Conservation (phyloP, 37 sponge, comb jelly and placozoan genomes). For the Crambe crambe region DNA sequence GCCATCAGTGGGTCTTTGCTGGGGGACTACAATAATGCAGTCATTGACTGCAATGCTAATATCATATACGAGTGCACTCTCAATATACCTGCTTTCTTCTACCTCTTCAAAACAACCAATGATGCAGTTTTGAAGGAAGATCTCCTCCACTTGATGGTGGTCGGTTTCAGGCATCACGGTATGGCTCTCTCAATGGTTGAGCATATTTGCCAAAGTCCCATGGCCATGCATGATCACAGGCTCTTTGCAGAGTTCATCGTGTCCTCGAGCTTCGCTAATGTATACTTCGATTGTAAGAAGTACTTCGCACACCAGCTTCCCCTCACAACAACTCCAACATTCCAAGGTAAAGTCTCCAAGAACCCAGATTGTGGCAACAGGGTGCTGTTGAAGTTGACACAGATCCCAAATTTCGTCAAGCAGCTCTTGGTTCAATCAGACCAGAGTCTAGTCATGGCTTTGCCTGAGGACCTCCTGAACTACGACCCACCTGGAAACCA, state of each 20-base stretch:
- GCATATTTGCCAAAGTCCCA: constrained; percentile 54
- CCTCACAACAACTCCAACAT: constrained; percentile 50
- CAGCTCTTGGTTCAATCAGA: constrained; percentile 57
- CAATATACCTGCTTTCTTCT: constrained; percentile 30
- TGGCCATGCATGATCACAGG: constrained; percentile 24
- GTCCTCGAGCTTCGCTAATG: constrained; percentile 39
- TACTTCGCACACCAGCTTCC: constrained; percentile 58
- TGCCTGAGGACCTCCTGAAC: constrained; percentile 36
- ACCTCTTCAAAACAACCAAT: constrained; percentile 43
- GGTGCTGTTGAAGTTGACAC: constrained; percentile 33
- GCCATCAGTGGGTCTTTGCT: constrained; percentile 6
- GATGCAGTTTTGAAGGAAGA: constrained; percentile 16
- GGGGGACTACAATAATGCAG: constrained; percentile 10
- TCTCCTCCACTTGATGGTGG: constrained; percentile 61
- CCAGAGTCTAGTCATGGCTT: constrained; percentile 31
- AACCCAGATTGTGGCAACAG: constrained; percentile 29
- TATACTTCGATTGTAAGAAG: constrained; percentile 20
- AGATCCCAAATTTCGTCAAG: constrained; percentile 25
- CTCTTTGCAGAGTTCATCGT: constrained; percentile 64
- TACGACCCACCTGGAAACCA: constrained; percentile 19
- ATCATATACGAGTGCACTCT: constrained; percentile 33
- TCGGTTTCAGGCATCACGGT: constrained; percentile 40
- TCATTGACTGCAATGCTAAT: constrained; percentile 32
- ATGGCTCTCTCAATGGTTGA: constrained; percentile 65
- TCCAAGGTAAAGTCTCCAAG: constrained; percentile 52